phyloP scores from a whole-genome alignment of 2,113 vertebrate genomes.

The Gnathonemus longibarbis region DNA sequence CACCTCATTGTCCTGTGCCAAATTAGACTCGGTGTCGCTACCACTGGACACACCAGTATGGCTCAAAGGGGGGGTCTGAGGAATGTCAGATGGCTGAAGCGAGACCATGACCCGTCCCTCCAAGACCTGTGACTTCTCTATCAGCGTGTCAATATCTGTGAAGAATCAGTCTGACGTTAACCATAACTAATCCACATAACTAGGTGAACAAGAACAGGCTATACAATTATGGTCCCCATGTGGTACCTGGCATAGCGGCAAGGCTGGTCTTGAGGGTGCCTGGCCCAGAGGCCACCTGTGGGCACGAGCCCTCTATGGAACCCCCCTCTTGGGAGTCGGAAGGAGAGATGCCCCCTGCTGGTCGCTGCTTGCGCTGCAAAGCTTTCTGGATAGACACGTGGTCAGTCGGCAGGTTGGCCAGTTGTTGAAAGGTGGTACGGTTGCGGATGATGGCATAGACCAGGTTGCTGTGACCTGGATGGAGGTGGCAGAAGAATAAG shows the following conservation, averaged over 20 bases:
- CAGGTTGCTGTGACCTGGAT: slow-evolving; percentile 86
- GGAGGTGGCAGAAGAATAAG: background rate
- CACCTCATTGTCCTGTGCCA: slow-evolving; percentile 63
- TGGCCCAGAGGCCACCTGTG: slow-evolving; percentile 84
- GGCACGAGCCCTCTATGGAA: slow-evolving; percentile 91
- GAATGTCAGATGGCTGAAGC: slow-evolving; percentile 49
- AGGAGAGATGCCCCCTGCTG: slow-evolving; percentile 77
- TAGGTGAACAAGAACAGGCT: background rate
- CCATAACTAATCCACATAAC: background rate
- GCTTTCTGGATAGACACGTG: slow-evolving; percentile 79
- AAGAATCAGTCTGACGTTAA: background rate
- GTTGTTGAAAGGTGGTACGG: slow-evolving; percentile 87
- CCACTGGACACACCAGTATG: slow-evolving; percentile 53
- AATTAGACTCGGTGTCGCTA: slow-evolving; percentile 64
- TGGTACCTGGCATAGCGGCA: slow-evolving; percentile 83
- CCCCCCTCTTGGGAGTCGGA: slow-evolving; percentile 82
- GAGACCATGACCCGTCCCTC: slow-evolving; percentile 89
- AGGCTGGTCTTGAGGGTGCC: slow-evolving; percentile 89
- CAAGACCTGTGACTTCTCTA: slow-evolving; percentile 92
- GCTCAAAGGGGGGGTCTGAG: background rate
- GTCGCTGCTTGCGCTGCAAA: slow-evolving; percentile 78
- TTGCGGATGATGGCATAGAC: slow-evolving; percentile 97
- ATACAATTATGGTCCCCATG: background rate
- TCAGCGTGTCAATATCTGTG: slow-evolving; percentile 89
- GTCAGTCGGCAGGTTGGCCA: slow-evolving; percentile 88